Evolutionary conservation across 1,140 invertebrate genomes (phyloP).

Genomic region (Euwallacea similis): DNA sequence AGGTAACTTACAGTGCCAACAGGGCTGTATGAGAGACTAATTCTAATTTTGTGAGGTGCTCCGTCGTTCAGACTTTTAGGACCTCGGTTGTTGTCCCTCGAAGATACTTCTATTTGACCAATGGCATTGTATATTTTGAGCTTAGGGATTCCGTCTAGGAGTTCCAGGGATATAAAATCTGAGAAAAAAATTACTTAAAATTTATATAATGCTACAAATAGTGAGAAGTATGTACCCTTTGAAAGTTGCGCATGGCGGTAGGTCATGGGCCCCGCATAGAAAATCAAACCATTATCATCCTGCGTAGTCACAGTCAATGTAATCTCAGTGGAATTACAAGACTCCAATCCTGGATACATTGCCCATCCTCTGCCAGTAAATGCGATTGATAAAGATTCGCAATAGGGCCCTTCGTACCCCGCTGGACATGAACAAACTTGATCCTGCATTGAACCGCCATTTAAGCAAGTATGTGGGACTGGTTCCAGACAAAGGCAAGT

Average conservation of each 20-base stretch:
- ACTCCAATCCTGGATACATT: conserved; percentile 79
- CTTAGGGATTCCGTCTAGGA: conserved; percentile 81
- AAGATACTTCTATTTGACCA: conserved; percentile 62
- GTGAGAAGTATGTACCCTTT: conserved; percentile 33
- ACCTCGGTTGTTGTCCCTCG: conserved; percentile 55
- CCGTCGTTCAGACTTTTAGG: conserved; percentile 73
- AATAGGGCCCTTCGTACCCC: conserved; percentile 71
- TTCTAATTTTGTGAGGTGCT: conserved; percentile 74
- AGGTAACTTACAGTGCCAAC: conserved; percentile 24
- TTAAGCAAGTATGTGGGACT: conserved; percentile 64
- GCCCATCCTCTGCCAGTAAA: conserved; percentile 88
- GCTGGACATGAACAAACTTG: conserved; percentile 63
- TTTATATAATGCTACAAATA: not conserved
- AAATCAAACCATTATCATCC: conserved; percentile 76
- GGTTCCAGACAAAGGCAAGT: conserved; percentile 60
- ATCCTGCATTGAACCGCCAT: conserved; percentile 61
- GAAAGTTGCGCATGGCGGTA: conserved; percentile 48
- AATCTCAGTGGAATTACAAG: conserved; percentile 75
- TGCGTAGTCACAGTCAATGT: conserved; percentile 78
- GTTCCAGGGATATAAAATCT: conserved; percentile 91
- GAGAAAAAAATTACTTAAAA: conserved; percentile 47
- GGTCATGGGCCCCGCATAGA: conserved; percentile 87
- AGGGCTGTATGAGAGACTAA: conserved; percentile 21
- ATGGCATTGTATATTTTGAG: conserved; percentile 89
- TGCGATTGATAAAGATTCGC: conserved; percentile 83